Conservation (phyloP, 2,888 invertebrate species). For the Portevinia maculata region DNA sequence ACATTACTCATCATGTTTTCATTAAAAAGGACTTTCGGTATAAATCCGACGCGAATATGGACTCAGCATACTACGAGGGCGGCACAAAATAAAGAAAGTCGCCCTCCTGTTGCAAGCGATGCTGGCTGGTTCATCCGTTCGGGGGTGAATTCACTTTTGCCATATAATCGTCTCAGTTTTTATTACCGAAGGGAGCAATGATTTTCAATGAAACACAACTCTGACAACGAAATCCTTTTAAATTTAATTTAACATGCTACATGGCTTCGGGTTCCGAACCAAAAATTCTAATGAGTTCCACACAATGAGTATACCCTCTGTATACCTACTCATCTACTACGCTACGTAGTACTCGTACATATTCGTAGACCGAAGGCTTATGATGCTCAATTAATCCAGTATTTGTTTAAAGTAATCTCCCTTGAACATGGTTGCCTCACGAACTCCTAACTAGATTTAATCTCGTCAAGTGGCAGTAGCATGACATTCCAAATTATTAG, state of each 20-base stretch:
- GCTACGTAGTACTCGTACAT: constrained; percentile 11
- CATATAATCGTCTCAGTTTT: constrained; percentile 74
- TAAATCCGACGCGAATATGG: constrained; percentile 65
- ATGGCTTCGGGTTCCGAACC: constrained; percentile 41
- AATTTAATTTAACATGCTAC: constrained; percentile 75
- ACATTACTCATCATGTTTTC: constrained; percentile 75
- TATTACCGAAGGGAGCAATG: constrained; percentile 74
- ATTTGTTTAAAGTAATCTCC: constrained; percentile 71
- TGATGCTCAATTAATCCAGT: constrained; percentile 74
- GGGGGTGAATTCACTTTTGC: constrained; percentile 62
- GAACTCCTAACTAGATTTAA: constrained; percentile 65
- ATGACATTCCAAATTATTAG: constrained; percentile 66
- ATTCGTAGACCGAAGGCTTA: constrained; percentile 58
- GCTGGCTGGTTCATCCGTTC: constrained; percentile 43
- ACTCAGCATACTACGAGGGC: constrained; percentile 19
- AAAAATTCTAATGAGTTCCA: constrained; percentile 68
- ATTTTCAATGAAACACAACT: constrained; percentile 74
- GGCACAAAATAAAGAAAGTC: constrained; percentile 51
- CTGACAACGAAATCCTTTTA: constrained; percentile 75
- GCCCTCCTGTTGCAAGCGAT: constrained; percentile 23
- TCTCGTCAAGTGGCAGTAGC: constrained; percentile 58
- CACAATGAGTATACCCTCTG: constrained; percentile 1
- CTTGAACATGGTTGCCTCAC: constrained; percentile 64
- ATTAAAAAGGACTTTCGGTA: constrained; percentile 70
- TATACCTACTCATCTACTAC: no score